Base-by-base conservation (phyloP, 2,888 invertebrate species). In the Hirtodrosophila duncani region DNA sequence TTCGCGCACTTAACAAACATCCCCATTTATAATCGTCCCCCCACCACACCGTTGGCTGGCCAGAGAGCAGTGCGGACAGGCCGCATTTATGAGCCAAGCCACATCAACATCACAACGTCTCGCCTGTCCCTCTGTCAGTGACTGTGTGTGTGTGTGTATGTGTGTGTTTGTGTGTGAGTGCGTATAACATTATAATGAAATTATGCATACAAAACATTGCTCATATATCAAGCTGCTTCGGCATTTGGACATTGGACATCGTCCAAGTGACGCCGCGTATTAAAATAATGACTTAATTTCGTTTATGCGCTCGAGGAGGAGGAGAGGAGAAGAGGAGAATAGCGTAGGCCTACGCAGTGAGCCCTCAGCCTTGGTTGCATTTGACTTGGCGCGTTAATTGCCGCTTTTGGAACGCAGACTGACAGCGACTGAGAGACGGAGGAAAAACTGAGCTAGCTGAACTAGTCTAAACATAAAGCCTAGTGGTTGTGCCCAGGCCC, bases 281-380 rank as follows among this genome's bases (percentile, higher is more conserved):
- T 79, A 78, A 82, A 78, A 78, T 82, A 82, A 82, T 79, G 77
- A 83, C 82, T 83, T 83, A 84, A 83, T 84, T 84, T 84, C 63
- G 71, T 75, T 79, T 67, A 67, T 70, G 58, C 67, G 9, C 30
- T 11, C 21, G 43, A 46, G 7, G 20, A 20, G n/a, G n/a, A n/a
- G n/a, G n/a, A n/a, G n/a, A n/a, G n/a, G n/a, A n/a, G n/a, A n/a
- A n/a, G n/a, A n/a, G n/a, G n/a, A n/a, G n/a, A n/a, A n/a, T n/a
- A n/a, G n/a, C n/a, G n/a, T n/a, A n/a, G n/a, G n/a, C n/a, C n/a
- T n/a, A n/a, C n/a, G n/a, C n/a, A n/a, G n/a, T n/a, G n/a, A n/a
- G n/a, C 13, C 5, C 31, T 8, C 24, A 6, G 24, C 18, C 42
- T 34, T 39, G 68, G 55, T 80, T 80, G 72, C 72, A 80, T 57